Evolutionary conservation across 2,888 invertebrate species (phyloP), one percentile per base, ranked within the genome.

Genomic region (Elmis aenea): DNA sequence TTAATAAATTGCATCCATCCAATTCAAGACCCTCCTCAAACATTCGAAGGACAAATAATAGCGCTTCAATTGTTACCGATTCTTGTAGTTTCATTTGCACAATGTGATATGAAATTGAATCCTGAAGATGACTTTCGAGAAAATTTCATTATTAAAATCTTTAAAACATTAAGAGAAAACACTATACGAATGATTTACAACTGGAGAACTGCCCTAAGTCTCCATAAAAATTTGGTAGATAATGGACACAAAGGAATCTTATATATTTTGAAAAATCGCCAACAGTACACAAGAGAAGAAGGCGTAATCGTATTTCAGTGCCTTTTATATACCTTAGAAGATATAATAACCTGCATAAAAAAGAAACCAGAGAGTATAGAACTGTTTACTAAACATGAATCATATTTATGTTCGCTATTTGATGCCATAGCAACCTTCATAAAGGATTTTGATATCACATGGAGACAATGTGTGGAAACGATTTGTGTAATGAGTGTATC

Each of bases 381-480:
- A 5, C 11, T 50, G n/a, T 50, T 61, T 33, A 31, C 46, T 2
- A 51, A 50, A 14, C 51, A 62, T 11, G 34, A 72, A 1, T 63
- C 65, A 23, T 75, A 83, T 13, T 67, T 84, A 57, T 76, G 77
- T 5, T 74, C 80, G n/a, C 71, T 85, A 1, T 64, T 87, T 37
- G 79, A 84, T 36, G 77, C 75, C 1, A 66, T 86, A 6, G 70
- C 77, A 12, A 70, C 73, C 1, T 67, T 85, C 24, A 79, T 86
- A 3, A 77, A 79, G 38, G 75, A 79, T 26, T 82, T 81, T 49
- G 76, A 81, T 42, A 78, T 87, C 8, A 81, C 81, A 16, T 87
- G 87, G 87, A 77, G 80, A 37, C 85, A 86, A 51, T 84, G 83
- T 37, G 71, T 86, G 2, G 86, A 88, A 68, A 79, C 85, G 0